Conservation (phyloP, 2,888 invertebrate genomes). For the Acholoe squamosa region DNA sequence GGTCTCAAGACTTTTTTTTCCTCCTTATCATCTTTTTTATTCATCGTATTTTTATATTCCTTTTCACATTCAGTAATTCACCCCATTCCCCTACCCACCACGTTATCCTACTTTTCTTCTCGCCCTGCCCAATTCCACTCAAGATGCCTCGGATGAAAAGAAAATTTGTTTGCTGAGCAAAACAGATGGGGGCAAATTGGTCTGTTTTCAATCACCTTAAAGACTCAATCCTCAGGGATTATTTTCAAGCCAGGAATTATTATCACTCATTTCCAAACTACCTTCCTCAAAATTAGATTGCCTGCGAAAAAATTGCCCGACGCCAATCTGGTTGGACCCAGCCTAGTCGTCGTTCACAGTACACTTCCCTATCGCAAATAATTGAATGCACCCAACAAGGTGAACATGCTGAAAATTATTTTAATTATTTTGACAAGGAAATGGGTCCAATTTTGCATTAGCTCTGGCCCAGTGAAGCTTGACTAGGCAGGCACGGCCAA, state of each 20-base stretch:
- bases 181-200: conserved; percentile 60
- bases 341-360: conserved; percentile 24
- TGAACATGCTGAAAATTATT: conserved; percentile 53
- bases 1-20: background rate
- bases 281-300: conserved; percentile 61
- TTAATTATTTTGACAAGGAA: conserved; percentile 63
- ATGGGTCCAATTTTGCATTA: conserved; percentile 61
- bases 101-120: background rate
- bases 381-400: conserved; percentile 37
- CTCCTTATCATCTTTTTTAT: background rate
- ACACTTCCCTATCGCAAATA: conserved; percentile 55
- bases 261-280: conserved; percentile 40
- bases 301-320: conserved; percentile 32
- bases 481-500: background rate
- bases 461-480: conserved; percentile 46
- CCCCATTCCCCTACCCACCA: background rate
- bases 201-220: conserved; percentile 61
- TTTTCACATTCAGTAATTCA: background rate
- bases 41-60: background rate
- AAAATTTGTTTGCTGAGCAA: conserved; percentile 61
- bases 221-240: conserved; percentile 58
- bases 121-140: conserved; percentile 29
- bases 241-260: conserved; percentile 63
- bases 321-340: conserved; percentile 20
- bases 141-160: conserved; percentile 46